A percentile compares a stretch with the other conserved stretches of the same genome.
phyloP scores from a whole-genome alignment of 1,140 invertebrate genomes.

The Drosophila azteca region DNA sequence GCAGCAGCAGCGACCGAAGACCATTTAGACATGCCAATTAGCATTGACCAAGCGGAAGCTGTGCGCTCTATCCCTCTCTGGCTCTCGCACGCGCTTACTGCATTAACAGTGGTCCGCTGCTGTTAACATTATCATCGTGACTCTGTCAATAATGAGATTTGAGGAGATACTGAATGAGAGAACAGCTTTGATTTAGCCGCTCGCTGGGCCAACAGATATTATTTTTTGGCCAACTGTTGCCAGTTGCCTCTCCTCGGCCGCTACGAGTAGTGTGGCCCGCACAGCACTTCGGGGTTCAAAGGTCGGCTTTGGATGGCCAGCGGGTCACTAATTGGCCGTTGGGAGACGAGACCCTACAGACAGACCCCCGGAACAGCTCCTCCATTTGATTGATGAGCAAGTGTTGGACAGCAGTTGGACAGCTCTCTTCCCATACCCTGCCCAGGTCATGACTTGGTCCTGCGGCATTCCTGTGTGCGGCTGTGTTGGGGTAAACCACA shows the following conservation, averaged over 20 bases:
- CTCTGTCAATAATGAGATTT: background rate
- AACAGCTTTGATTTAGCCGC: slow-evolving; percentile 37
- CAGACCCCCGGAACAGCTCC: background rate
- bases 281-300: slow-evolving; percentile 39
- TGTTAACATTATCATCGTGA: slow-evolving; percentile 28
- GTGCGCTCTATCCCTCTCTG: background rate
- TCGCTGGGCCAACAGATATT: slow-evolving; percentile 23
- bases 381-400: too few relatives aligned
- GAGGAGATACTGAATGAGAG: background rate
- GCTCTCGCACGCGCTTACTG: slow-evolving; percentile 5
- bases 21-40: slow-evolving; percentile 36
- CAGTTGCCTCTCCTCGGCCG: too few relatives aligned
- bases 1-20: slow-evolving; percentile 7
- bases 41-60: slow-evolving; percentile 25
- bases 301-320: slow-evolving; percentile 19
- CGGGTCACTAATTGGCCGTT: slow-evolving; percentile 31
- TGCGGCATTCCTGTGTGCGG: too few relatives aligned
- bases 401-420: too few relatives aligned
- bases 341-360: background rate
- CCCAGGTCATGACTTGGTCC: too few relatives aligned
- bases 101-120: slow-evolving; percentile 32
- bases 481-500: background rate
- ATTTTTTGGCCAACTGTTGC: slow-evolving; percentile 34
- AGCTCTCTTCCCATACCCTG: too few relatives aligned
- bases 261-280: slow-evolving; percentile 3